Conservation (phyloP, 2,888 invertebrate genomes). For the Lapara coniferarum region DNA sequence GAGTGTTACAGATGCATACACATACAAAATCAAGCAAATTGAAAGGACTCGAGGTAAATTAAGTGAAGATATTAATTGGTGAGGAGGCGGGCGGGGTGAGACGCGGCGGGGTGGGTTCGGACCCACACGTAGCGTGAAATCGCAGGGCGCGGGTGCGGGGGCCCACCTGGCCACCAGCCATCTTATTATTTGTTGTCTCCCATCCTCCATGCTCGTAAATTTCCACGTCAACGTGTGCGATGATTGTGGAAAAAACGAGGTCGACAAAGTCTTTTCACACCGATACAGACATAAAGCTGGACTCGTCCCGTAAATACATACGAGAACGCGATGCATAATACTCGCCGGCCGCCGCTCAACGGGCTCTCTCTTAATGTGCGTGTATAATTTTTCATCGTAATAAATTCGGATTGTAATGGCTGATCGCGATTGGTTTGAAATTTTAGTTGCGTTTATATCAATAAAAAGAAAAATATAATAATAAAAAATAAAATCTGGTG, state of each 20-base stretch:
- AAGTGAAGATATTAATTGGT: slow-evolving; percentile 80
- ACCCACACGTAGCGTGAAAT: slow-evolving; percentile 83
- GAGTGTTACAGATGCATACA: not conserved
- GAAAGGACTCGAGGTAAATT: slow-evolving; percentile 59
- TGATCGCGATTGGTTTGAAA: slow-evolving; percentile 74
- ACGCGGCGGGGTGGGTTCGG: slow-evolving; percentile 46
- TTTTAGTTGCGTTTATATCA: slow-evolving; percentile 70
- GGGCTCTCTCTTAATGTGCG: slow-evolving; percentile 62
- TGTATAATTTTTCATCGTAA: slow-evolving; percentile 81
- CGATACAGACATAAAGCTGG: slow-evolving; percentile 68
- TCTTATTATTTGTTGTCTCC: slow-evolving; percentile 82
- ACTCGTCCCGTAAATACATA: slow-evolving; percentile 59
- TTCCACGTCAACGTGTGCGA: slow-evolving; percentile 82
- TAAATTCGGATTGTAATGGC: slow-evolving; percentile 80
- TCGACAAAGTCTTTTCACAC: slow-evolving; percentile 79
- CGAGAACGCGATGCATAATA: slow-evolving; percentile 59
- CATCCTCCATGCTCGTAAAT: slow-evolving; percentile 82
- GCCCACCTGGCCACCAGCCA: slow-evolving; percentile 73
- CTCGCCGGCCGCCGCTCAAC: slow-evolving; percentile 52
- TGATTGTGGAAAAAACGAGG: slow-evolving; percentile 77
- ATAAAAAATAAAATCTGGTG: slow-evolving; percentile 51
- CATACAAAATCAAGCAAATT: slow-evolving; percentile 14
- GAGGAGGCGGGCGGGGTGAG: slow-evolving; percentile 48
- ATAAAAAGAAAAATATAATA: slow-evolving; percentile 45
- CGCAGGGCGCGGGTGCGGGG: slow-evolving; percentile 72